A percentile compares a stretch with the other conserved stretches of the same genome.
phyloP scores from a whole-genome alignment of 2,797 vertebrate species.

The Amphiprion clarkii region DNA sequence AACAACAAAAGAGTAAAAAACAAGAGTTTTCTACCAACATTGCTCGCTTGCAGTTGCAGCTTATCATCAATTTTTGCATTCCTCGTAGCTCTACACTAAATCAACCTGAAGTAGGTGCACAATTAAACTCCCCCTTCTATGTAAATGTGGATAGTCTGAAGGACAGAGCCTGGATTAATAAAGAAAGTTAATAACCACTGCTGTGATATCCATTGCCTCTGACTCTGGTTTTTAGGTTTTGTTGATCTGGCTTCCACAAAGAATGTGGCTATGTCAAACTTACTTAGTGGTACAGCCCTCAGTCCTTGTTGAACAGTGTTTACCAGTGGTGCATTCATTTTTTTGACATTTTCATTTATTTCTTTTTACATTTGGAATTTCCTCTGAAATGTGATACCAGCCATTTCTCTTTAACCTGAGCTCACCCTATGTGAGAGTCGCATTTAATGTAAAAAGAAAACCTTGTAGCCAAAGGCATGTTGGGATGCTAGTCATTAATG shows the following conservation, averaged over 20 bases:
- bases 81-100: no score
- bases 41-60: no score
- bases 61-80: no score
- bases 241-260: no score
- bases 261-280: no score
- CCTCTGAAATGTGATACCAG: background rate
- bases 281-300: background rate
- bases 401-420: conserved; percentile 11
- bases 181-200: no score
- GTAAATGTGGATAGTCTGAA: background rate
- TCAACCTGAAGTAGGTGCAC: no score
- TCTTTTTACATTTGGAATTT: background rate
- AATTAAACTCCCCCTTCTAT: background rate
- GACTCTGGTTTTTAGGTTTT: no score
- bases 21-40: no score
- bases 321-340: background rate
- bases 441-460: conserved; percentile 24
- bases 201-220: no score
- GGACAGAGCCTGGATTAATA: no score
- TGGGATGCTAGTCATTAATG: conserved; percentile 20
- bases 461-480: conserved; percentile 35
- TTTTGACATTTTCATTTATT: background rate
- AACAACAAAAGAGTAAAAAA: no score
- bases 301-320: background rate
- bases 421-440: conserved; percentile 9